Evolutionary conservation across 2,113 vertebrate species (phyloP), one percentile per base, ranked within the genome.

Genomic region (Brachionichthys hirsutus): DNA sequence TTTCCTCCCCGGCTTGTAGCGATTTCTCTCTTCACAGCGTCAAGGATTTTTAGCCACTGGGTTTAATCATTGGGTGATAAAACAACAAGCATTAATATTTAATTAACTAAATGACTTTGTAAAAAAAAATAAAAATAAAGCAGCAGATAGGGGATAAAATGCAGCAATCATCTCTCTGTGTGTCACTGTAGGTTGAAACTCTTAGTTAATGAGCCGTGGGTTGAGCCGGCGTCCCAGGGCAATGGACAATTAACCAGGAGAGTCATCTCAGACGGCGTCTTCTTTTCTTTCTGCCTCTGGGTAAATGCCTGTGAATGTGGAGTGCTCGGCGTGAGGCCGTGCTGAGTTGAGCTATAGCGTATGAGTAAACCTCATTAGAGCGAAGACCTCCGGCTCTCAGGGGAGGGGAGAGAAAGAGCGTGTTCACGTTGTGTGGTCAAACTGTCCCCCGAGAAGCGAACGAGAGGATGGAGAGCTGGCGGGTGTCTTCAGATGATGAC

Each of bases 241-340:
- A 62, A 83, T 56, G 78, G 81, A 72, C 77, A 86, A 83, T 80
- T 85, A 88, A 81, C 65, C 82, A 67, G 59, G 43, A 74, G 77
- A 67, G 56, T 81, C 75, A 56, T 85, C 73, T 48, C 49, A 66
- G 51, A 41, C 54, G 51, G 34, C 30, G 50, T 48, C n/a, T 48
- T 9, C 38, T 44, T 30, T 12, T 15, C 45, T 0, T 47, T 69
- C 44, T 36, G 24, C 63, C 52, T 73, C 54, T 55, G 52, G 6
- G 15, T 40, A 55, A 62, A 57, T 14, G 44, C 41, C 49, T 34
- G 13, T 22, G 48, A 67, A 67, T 30, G 51, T 10, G 14, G 30
- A 52, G 55, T 4, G 16, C 36, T 59, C 13, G n/a, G 22, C 65
- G 60, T 67, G 53, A 64, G 72, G 56, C 12, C 55, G 63, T 53